Conservation (phyloP, 2,113 vertebrate species). For the Pluvianellus socialis region DNA sequence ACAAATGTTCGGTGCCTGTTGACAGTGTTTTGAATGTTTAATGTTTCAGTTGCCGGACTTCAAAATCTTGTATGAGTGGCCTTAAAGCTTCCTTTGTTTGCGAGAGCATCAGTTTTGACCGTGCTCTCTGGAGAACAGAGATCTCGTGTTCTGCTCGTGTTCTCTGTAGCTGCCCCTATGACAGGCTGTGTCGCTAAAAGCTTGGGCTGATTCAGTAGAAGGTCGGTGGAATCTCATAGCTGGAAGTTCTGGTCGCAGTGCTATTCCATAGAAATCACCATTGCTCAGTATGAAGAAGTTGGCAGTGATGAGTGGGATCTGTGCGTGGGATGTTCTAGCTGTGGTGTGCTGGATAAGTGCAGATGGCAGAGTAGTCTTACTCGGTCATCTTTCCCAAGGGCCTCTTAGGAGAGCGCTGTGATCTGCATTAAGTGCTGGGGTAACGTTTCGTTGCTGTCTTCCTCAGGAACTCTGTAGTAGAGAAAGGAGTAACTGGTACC, state of each 20-base stretch:
- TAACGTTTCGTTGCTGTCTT: background rate
- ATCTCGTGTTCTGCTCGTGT: background rate
- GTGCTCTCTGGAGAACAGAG: background rate
- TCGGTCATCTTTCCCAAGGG: background rate
- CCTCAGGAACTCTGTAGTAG: background rate
- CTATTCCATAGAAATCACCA: background rate
- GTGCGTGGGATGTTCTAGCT: background rate
- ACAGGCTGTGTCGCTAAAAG: background rate
- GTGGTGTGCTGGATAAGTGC: background rate
- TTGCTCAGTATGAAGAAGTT: background rate
- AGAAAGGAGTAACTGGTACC: background rate
- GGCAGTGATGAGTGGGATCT: background rate
- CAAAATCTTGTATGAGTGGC: background rate
- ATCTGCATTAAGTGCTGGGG: background rate
- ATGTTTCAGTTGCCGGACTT: background rate
- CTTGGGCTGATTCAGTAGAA: background rate
- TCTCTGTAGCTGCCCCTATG: background rate
- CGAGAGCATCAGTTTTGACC: background rate
- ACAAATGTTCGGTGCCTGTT: background rate
- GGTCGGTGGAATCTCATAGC: background rate
- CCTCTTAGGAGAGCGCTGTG: background rate
- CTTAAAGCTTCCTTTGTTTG: constrained; percentile 28
- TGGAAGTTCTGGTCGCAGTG: background rate
- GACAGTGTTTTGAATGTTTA: background rate
- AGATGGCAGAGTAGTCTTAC: background rate